Base-by-base conservation (phyloP, 2,113 vertebrate genomes). In the Stegostoma tigrinum region DNA sequence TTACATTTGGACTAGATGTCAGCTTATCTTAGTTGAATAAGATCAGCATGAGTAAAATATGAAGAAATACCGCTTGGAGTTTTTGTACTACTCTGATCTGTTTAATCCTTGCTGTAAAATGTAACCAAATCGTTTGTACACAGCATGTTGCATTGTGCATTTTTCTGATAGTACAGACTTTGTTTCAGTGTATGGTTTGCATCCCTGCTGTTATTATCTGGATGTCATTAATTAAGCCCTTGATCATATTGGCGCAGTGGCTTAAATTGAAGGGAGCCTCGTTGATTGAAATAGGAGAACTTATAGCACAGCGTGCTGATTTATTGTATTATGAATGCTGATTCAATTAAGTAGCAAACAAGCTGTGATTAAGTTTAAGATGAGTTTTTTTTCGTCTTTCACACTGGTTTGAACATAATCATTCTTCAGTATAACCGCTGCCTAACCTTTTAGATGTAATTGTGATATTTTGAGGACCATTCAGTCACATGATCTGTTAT, bases 31-130 rank as follows among this genome's bases (percentile, higher is more conserved):
- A 64, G 21, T 23, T 4, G 89, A 93, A 93, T 67, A 66, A 17
- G n/a, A 8, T 66, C 34, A 93, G 61, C 17, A 23, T n/a, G 5
- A 21, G n/a, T 19, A 66, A 93, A 66, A 7, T n/a, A n/a, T 38
- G 10, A 90, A 67, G 66, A 23, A 34, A 5, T 23, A 23, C n/a
- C 23, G 12, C 66, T 66, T 34, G 61, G 34, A 67, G n/a, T 93
- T 21, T 48, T 87, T 17, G 38, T 8, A 38, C 34, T 19, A 66
- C 8, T 38, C 34, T 66, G 55, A 34, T n/a, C 2, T 38, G 38
- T n/a, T 93, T 66, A 91, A 91, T 34, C n/a, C 34, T 66, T 91
- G 6, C 61, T 66, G 89, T 91, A 91, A 93, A 93, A 66, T 93
- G n/a, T 66, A 17, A 66, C 19, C 14, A 66, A 93, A 66, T 38